Evolutionary conservation across 2,797 vertebrate genomes (phyloP).

Genomic region (Leptatherina wallacei): DNA sequence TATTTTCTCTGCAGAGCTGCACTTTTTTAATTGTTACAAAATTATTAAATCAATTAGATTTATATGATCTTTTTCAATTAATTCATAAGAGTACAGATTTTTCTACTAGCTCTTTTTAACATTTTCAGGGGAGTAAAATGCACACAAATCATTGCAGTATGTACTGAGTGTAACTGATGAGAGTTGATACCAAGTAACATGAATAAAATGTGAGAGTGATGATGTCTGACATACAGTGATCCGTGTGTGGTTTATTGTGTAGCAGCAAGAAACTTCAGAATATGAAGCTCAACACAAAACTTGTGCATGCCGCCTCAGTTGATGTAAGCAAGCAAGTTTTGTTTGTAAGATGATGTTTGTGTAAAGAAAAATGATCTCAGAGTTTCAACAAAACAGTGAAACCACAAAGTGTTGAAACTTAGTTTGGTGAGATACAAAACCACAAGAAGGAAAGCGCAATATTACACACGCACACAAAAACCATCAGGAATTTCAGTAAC

Average conservation of each 20-base stretch:
- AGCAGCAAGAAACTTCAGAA: not conserved
- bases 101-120: not conserved
- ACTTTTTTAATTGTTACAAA: not conserved
- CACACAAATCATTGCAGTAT: not conserved
- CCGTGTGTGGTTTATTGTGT: slow-evolving; percentile 21
- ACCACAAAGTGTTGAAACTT: no score
- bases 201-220: not conserved
- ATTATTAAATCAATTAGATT: not conserved
- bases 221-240: not conserved
- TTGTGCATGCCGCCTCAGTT: not conserved
- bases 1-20: not conserved
- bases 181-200: not conserved
- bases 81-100: not conserved
- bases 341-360: not conserved
- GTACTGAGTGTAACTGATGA: not conserved
- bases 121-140: not conserved
- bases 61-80: not conserved
- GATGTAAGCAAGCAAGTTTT: not conserved
- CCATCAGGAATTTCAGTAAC: no score
- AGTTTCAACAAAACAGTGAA: not conserved
- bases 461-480: not conserved
- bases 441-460: not conserved
- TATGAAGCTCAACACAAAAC: not conserved
- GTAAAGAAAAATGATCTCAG: not conserved
- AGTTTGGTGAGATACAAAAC: not conserved